Evolutionary conservation across 1,140 invertebrate genomes (phyloP).

Genomic region (Monochamus saltuarius): DNA sequence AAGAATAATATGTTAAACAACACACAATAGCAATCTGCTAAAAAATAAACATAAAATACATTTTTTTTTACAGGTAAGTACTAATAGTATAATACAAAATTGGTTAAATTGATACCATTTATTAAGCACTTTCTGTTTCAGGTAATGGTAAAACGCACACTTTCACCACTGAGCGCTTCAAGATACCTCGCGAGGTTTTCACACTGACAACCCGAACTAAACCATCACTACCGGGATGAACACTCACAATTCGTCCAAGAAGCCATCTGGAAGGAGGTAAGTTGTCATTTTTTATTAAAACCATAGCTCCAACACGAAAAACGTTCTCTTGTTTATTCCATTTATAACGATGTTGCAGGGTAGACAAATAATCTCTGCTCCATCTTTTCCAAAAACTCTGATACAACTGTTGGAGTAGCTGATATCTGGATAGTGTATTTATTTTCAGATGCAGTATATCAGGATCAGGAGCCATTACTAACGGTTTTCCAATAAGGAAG

Average conservation of each 20-base stretch:
- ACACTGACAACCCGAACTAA: slow-evolving; percentile 20
- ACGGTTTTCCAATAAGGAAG: too few relatives aligned
- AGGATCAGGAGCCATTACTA: too few relatives aligned
- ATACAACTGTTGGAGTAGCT: too few relatives aligned
- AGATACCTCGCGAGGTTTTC: background rate
- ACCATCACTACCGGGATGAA: slow-evolving; percentile 27
- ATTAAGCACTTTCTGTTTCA: too few relatives aligned
- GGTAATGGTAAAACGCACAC: slow-evolving; percentile 14
- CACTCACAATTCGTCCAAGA: slow-evolving; percentile 27
- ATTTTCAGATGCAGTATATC: too few relatives aligned
- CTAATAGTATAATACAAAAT: too few relatives aligned
- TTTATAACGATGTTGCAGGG: slow-evolving; percentile 19
- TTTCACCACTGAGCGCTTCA: slow-evolving; percentile 7
- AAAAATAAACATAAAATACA: too few relatives aligned
- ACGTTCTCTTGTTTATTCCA: slow-evolving; percentile 8
- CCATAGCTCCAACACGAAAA: slow-evolving; percentile 17
- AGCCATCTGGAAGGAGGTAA: slow-evolving; percentile 33
- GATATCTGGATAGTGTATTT: too few relatives aligned
- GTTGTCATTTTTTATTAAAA: slow-evolving; percentile 34
- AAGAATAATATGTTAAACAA: too few relatives aligned
- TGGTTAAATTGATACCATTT: too few relatives aligned
- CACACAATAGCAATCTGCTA: too few relatives aligned
- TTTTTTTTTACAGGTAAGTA: too few relatives aligned
- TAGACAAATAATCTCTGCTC: slow-evolving; percentile 10
- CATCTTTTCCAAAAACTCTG: slow-evolving; percentile 12